Percentiles rank a stretch among this genome's conserved stretches.
Evolutionary conservation across 64 coral and sea anemone genomes (phyloP).

Genomic region (Stylophora pistillata): DNA sequence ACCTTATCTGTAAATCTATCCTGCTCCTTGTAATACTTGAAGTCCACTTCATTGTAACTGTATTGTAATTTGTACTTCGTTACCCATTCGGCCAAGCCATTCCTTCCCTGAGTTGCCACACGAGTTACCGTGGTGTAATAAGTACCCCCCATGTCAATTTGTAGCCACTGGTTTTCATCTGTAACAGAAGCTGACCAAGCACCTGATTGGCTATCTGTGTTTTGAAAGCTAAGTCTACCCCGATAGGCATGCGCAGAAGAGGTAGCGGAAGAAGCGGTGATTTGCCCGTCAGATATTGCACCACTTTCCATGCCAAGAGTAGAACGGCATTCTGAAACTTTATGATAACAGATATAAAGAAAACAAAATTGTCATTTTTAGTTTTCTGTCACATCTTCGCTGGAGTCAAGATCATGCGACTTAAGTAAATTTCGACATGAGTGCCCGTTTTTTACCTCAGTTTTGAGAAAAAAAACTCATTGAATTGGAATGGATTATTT

Average conservation of each 20-base stretch:
- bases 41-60: not conserved
- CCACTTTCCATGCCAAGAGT: constrained; percentile 52
- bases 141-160: constrained; percentile 36
- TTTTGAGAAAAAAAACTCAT: no score
- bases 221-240: constrained; percentile 25
- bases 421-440: no score
- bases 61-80: constrained; percentile 15
- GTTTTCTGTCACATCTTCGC: no score
- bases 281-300: constrained; percentile 45
- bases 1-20: not conserved
- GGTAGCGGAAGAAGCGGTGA: constrained; percentile 31
- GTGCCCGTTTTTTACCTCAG: no score
- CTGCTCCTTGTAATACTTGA: not conserved
- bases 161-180: constrained; percentile 44
- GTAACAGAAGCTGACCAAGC: constrained; percentile 10
- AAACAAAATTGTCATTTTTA: not conserved
- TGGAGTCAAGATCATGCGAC: no score
- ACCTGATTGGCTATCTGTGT: not conserved
- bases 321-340: not conserved
- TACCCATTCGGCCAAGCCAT: not conserved
- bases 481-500: no score
- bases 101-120: constrained; percentile 53
- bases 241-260: not conserved
- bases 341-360: not conserved
- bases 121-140: not conserved